Evolutionary conservation across 1,140 invertebrate genomes (phyloP), one percentile per base, ranked within the genome.

Genomic region (Drosophila pectinifera): DNA sequence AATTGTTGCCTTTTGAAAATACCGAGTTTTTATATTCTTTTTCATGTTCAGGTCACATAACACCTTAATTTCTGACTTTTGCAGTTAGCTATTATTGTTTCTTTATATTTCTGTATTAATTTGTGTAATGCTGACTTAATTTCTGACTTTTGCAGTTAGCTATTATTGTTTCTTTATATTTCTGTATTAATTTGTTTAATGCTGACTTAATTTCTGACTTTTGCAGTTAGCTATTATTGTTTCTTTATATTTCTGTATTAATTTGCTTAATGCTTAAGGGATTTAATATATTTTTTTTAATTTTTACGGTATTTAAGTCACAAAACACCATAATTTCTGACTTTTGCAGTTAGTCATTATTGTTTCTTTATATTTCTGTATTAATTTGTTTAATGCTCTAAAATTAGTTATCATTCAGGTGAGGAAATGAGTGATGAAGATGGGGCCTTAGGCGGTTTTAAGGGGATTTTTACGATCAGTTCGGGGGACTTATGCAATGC

Each of bases 401-500:
- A n/a, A n/a, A n/a, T 31, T 13, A 41, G 36, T 68, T 68, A 51
- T 34, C 59, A 65, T 22, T 28, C 20, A 34, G 36, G 13, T 34
- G 58, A 5, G 28, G 31, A 65, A 36, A 31, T 3, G 4, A 2
- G 14, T 26, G 7, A 28, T 28, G 28, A n/a, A n/a, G n/a, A n/a
- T n/a, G n/a, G n/a, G n/a, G n/a, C n/a, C n/a, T n/a, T n/a, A 22
- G 22, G 4, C 22, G 22, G 4, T 22, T 22, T 22, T 22, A 2
- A 4, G 22, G 28, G 0, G 10, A 2, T 31, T 51, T 72, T 72
- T 72, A 70, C 49, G 39, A 67, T 54, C 42, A 4, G 7, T 5
- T 13, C 26, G 26, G n/a, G 16, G 22, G 13, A 28, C 22, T 73
- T 73, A 59, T 73, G 39, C 38, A 73, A 73, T 22, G 14, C 13